A percentile compares a stretch with the other conserved stretches of the same genome.
These are phyloP conservation scores for Myodes glareolus DNA, from an alignment of 2,113 vertebrate species.

Conservation along the genomic window DNA sequence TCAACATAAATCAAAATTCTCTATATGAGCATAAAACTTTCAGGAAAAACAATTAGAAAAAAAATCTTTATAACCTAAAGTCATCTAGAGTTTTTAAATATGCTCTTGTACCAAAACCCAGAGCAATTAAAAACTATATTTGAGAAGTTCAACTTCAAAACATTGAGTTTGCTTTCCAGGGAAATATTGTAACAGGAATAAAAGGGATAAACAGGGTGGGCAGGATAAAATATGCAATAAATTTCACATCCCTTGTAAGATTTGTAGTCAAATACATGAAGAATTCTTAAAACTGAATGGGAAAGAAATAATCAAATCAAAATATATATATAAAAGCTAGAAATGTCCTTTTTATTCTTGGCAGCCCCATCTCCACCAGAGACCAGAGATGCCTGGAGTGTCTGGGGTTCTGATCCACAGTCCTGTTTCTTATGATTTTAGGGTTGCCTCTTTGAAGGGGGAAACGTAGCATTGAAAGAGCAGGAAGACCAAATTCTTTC, in stretches of 20 bases:
- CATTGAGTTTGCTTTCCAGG: neutral
- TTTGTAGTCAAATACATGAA: constrained; percentile 20
- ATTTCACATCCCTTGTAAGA: neutral
- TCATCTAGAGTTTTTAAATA: neutral
- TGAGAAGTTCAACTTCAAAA: neutral
- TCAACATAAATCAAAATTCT: constrained; percentile 49
- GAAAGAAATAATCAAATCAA: constrained; percentile 22
- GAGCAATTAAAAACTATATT: neutral
- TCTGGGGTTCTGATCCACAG: neutral
- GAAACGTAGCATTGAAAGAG: neutral
- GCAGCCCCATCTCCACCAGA: neutral
- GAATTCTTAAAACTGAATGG: neutral
- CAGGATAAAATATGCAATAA: constrained; percentile 30
- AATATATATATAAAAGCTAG: neutral
- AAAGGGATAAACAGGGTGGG: neutral
- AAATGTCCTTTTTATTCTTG: neutral
- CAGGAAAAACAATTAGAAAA: neutral
- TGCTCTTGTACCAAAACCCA: neutral
- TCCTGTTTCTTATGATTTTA: neutral
- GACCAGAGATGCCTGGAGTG: neutral
- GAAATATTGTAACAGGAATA: neutral
- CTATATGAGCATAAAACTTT: constrained; percentile 20
- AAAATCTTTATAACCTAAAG: neutral
- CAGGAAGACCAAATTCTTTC: neutral
- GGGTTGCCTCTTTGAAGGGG: neutral